A percentile compares a stretch with the other conserved stretches of the same genome.
phyloP scores from a whole-genome alignment of 2,888 invertebrate genomes.

The Luperina testacea region DNA sequence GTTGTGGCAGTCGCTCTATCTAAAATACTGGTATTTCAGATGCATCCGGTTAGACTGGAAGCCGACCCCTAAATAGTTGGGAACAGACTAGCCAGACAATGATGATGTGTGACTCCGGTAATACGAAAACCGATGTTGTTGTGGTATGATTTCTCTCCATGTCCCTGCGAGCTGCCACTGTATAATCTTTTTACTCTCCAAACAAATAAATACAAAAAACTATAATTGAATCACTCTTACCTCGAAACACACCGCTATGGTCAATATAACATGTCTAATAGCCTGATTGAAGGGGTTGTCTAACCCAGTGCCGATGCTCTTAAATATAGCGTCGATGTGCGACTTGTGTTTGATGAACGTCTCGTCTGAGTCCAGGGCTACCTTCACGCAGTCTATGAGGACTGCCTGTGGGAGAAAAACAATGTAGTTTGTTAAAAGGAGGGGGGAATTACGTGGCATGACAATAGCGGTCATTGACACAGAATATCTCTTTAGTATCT shows the following conservation, averaged over 20 bases:
- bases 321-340: constrained; percentile 82
- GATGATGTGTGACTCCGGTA: too few species aligned
- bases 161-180: too few species aligned
- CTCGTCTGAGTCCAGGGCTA: constrained; percentile 89
- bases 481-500: neutral
- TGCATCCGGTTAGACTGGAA: too few species aligned
- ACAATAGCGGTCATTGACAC: neutral
- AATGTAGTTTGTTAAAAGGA: neutral
- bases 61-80: too few species aligned
- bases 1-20: too few species aligned
- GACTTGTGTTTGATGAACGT: constrained; percentile 78
- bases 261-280: constrained; percentile 89
- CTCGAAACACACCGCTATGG: constrained; percentile 91
- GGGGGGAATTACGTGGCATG: neutral
- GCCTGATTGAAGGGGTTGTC: constrained; percentile 89
- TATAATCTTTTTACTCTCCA: neutral
- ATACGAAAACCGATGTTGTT: too few species aligned
- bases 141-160: too few species aligned
- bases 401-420: constrained; percentile 81
- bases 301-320: constrained; percentile 83
- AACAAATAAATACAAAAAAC: neutral
- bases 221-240: constrained; percentile 68
- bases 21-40: too few species aligned
- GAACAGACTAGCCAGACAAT: too few species aligned
- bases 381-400: constrained; percentile 92